Evolutionary conservation across 1,140 invertebrate genomes (phyloP).

Genomic region (Cryptotermes secundus): DNA sequence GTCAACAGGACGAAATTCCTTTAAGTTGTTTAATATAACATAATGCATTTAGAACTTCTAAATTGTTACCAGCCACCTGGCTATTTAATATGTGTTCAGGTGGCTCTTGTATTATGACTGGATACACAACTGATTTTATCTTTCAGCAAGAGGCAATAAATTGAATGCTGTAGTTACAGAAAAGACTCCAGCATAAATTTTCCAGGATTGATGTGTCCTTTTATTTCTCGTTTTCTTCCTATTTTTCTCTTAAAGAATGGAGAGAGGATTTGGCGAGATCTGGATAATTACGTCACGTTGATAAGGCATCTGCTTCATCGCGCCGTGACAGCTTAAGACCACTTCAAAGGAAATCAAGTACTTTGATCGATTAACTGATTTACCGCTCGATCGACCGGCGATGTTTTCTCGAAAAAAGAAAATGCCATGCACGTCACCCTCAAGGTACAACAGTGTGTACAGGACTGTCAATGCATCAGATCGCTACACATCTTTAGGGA

Average conservation of each 20-base stretch:
- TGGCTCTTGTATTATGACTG: not conserved
- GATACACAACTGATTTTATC: not conserved
- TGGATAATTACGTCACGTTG: not conserved
- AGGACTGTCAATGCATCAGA: not conserved
- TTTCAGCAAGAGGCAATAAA: not conserved
- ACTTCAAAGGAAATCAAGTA: not conserved
- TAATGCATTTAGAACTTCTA: not conserved
- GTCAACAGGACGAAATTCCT: not conserved
- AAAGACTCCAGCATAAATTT: not conserved
- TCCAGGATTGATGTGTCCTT: not conserved
- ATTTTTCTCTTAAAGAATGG: not conserved
- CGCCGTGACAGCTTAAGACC: not conserved
- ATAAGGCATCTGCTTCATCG: not conserved
- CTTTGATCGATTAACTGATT: constrained; percentile 5
- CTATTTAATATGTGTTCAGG: not conserved
- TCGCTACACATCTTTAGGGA: not conserved
- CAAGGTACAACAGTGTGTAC: not conserved
- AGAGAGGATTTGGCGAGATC: not conserved
- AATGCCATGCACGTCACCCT: not conserved
- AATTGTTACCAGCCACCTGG: not conserved
- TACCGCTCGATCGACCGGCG: not conserved
- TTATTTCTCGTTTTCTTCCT: not conserved
- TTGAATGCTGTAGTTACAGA: not conserved
- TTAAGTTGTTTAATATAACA: not conserved
- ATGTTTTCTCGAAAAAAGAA: not conserved